Conservation (phyloP, 1,140 invertebrate genomes). For the Venustaconcha ellipsiformis region DNA sequence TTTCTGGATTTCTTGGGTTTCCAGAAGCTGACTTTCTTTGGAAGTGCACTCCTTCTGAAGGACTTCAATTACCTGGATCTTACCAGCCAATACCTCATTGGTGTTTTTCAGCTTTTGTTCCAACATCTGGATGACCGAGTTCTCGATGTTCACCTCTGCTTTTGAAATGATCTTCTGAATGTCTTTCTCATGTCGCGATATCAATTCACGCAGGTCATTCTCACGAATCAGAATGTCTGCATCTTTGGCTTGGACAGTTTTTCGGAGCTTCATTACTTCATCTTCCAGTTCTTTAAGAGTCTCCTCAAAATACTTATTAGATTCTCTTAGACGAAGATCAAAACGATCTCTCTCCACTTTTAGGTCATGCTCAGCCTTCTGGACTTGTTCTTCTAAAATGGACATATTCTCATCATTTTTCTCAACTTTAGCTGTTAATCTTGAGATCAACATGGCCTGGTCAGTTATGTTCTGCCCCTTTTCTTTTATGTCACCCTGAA, state of each 20-base stretch:
- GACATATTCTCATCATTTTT: conserved; percentile 52
- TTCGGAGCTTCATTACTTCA: conserved; percentile 46
- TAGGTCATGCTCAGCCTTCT: conserved; percentile 55
- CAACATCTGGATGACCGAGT: conserved; percentile 62
- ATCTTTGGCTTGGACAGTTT: conserved; percentile 52
- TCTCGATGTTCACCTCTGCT: conserved; percentile 58
- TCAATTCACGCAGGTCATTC: conserved; percentile 58
- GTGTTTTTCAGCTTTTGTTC: conserved; percentile 62
- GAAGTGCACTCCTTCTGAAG: conserved; percentile 54
- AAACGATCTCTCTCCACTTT: conserved; percentile 59
- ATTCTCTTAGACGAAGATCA: conserved; percentile 56
- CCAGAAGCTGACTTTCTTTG: conserved; percentile 56
- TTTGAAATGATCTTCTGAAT: conserved; percentile 60
- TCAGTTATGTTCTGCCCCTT: conserved; percentile 57
- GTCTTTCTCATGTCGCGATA: conserved; percentile 60
- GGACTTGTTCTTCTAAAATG: conserved; percentile 49
- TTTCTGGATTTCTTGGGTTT: conserved; percentile 50
- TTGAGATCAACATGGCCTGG: conserved; percentile 53
- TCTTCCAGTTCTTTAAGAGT: conserved; percentile 56
- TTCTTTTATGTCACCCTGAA: conserved; percentile 57
- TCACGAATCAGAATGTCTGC: conserved; percentile 53
- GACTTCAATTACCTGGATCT: conserved; percentile 60
- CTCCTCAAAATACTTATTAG: conserved; percentile 65
- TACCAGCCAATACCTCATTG: conserved; percentile 62
- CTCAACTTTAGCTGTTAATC: conserved; percentile 61